Evolutionary conservation across 1,140 invertebrate species (phyloP).

Genomic region (Branchinecta lindahli): DNA sequence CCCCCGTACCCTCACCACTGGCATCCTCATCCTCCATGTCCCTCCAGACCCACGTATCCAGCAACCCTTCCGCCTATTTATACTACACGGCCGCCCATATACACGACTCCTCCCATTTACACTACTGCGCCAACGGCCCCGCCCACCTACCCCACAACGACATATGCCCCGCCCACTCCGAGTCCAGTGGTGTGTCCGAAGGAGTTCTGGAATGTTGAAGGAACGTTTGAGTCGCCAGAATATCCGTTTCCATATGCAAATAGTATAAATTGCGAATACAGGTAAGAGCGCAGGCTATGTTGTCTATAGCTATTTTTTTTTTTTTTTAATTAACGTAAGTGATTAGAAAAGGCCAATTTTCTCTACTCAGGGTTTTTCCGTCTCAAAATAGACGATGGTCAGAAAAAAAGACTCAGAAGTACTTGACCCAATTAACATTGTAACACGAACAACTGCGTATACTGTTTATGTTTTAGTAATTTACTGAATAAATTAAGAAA

Average conservation of each 20-base stretch:
- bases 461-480: too few species aligned
- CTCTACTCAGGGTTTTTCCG: too few species aligned
- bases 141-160: background rate
- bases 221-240: conserved; percentile 16
- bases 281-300: conserved; percentile 11
- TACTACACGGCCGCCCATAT: conserved; percentile 12
- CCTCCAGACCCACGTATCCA: conserved; percentile 2
- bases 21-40: conserved; percentile 1
- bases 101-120: background rate
- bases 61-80: conserved; percentile 9
- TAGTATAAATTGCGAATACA: conserved; percentile 16
- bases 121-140: background rate
- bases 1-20: background rate
- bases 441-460: too few species aligned
- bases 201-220: conserved; percentile 11
- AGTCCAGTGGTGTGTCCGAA: conserved; percentile 4
- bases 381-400: too few species aligned
- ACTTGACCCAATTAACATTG: too few species aligned
- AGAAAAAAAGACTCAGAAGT: too few species aligned
- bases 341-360: too few species aligned
- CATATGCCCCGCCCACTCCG: conserved; percentile 8
- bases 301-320: background rate
- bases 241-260: conserved; percentile 22
- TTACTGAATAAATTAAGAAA: too few species aligned
- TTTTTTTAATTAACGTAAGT: too few species aligned